Evolutionary conservation across 2,113 vertebrate genomes (phyloP).

Genomic region (Rhea pennata): DNA sequence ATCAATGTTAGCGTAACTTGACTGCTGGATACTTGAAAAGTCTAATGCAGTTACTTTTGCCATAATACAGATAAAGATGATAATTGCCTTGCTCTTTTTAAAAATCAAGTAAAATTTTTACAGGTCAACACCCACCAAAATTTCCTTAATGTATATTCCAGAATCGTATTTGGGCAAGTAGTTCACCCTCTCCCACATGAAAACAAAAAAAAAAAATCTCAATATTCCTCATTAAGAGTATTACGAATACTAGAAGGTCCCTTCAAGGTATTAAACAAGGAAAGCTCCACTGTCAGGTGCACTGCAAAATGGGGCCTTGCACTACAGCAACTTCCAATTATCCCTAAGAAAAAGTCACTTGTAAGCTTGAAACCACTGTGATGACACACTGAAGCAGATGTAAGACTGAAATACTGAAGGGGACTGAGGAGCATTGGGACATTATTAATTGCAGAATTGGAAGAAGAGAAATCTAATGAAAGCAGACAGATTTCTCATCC

Average conservation of each 20-base stretch:
- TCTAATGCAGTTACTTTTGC: not conserved
- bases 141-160: not conserved
- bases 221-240: not conserved
- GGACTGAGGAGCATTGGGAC: not conserved
- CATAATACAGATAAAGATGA: not conserved
- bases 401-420: not conserved
- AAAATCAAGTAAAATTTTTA: not conserved
- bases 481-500: not conserved
- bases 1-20: not conserved
- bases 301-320: not conserved
- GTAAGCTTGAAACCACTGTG: not conserved
- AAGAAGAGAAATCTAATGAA: not conserved
- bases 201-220: not conserved
- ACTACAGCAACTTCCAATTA: not conserved
- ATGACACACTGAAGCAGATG: not conserved
- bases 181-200: not conserved
- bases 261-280: not conserved
- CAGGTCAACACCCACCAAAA: not conserved
- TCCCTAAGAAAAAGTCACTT: not conserved
- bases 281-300: not conserved
- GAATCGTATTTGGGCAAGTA: not conserved
- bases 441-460: conserved; percentile 27
- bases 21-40: not conserved
- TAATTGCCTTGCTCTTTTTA: not conserved
- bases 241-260: not conserved